phyloP scores from a whole-genome alignment of 2,888 invertebrate species.

The Coelinius sp. region DNA sequence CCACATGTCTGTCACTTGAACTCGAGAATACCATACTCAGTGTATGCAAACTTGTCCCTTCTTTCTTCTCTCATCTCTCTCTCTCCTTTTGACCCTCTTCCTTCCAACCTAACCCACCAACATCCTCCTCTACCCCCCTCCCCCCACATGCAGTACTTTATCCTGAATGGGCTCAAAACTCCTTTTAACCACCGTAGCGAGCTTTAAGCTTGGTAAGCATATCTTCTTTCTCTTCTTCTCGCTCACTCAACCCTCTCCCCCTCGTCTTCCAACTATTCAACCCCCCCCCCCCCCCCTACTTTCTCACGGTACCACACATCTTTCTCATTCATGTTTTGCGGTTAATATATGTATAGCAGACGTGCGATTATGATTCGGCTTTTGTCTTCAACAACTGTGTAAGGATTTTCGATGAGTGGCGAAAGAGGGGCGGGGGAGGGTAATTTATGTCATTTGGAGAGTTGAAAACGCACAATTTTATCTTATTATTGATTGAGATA shows the following conservation, averaged over 20 bases:
- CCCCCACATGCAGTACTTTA: background rate
- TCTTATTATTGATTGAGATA: no score
- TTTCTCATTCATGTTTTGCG: constrained; percentile 16
- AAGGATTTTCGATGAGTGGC: no score
- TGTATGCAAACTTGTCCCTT: constrained; percentile 9
- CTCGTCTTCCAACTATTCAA: constrained; percentile 7
- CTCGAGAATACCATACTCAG: constrained; percentile 10
- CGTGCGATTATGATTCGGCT: background rate
- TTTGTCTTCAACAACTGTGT: no score
- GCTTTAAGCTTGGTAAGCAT: constrained; percentile 61
- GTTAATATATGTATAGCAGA: background rate
- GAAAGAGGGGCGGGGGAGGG: no score
- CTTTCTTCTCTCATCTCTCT: background rate
- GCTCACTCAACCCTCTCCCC: constrained; percentile 14
- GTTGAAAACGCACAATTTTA: no score
- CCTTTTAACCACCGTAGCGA: constrained; percentile 44
- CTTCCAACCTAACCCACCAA: constrained; percentile 34
- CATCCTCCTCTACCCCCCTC: background rate
- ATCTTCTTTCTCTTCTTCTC: constrained; percentile 47
- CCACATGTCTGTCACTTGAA: constrained; percentile 29
- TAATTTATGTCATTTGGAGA: no score
- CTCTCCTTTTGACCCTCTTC: constrained; percentile 32
- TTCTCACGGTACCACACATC: background rate
- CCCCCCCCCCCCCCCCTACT: constrained; percentile 25
- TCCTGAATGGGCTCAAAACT: constrained; percentile 15